Evolutionary conservation across 2,797 vertebrate genomes (phyloP).

Genomic region (Neosilurus mollespiculum): DNA sequence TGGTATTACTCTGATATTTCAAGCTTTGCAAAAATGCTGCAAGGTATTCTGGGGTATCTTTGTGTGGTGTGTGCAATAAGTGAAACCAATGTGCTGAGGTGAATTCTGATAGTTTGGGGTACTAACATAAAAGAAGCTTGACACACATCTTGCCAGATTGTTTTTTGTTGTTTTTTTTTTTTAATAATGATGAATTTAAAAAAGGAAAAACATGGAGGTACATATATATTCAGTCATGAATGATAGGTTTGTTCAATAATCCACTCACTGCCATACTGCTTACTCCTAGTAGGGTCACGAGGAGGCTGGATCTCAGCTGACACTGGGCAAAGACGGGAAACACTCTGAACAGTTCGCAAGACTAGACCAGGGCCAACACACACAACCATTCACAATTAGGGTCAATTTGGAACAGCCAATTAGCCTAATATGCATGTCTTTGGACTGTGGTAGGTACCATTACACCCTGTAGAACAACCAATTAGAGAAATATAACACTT

Average conservation of each 20-base stretch:
- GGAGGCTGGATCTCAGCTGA: no score
- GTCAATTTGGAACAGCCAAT: no score
- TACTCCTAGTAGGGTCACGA: no score
- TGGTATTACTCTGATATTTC: conserved; percentile 7
- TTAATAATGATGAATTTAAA: not conserved
- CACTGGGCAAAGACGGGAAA: no score
- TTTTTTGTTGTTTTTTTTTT: not conserved
- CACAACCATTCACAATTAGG: no score
- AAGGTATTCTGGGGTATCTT: not conserved
- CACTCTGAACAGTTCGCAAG: no score
- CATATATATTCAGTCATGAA: not conserved
- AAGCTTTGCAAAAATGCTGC: conserved; percentile 7
- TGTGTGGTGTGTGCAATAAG: conserved; percentile 4
- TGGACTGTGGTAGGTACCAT: no score
- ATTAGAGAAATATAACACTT: not conserved
- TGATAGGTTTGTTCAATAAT: not conserved
- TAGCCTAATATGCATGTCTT: no score
- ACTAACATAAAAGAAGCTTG: not conserved
- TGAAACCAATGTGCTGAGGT: not conserved
- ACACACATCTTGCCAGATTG: not conserved
- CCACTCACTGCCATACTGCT: no score
- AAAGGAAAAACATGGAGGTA: not conserved
- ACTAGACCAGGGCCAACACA: no score
- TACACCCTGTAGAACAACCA: not conserved
- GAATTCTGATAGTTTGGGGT: not conserved